These are phyloP conservation scores for Homalodisca vitripennis DNA, from an alignment of 1,140 invertebrate genomes.

Conservation along the genomic window DNA sequence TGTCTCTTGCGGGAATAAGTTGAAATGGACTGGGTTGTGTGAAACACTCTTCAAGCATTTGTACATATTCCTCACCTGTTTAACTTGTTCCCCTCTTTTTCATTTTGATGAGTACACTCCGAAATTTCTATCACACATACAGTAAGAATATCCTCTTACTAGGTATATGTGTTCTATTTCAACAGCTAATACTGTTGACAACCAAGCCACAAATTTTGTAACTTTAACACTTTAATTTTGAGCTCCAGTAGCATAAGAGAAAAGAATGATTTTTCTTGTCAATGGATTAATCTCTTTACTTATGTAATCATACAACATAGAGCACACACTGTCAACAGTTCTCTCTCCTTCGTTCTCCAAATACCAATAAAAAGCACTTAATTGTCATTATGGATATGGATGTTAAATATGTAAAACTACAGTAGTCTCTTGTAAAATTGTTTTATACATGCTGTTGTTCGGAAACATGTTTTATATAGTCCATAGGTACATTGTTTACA, in stretches of 20 bases:
- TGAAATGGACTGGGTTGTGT: slow-evolving; percentile 11
- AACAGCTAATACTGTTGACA: slow-evolving; percentile 4
- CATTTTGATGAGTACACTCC: slow-evolving; percentile 38
- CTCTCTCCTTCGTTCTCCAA: slow-evolving; percentile 18
- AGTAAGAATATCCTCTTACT: slow-evolving; percentile 6
- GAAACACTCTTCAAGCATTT: slow-evolving; percentile 34
- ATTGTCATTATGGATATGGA: slow-evolving; percentile 19
- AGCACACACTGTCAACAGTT: slow-evolving; percentile 23
- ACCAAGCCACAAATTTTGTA: slow-evolving; percentile 11
- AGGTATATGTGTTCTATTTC: slow-evolving; percentile 7
- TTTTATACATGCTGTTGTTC: no score
- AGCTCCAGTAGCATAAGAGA: slow-evolving; percentile 14
- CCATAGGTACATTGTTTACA: no score
- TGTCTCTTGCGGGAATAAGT: slow-evolving; percentile 21
- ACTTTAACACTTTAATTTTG: slow-evolving; percentile 19
- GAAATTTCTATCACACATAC: slow-evolving; percentile 39
- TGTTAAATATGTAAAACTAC: slow-evolving; percentile 29
- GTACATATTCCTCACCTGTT: slow-evolving; percentile 37
- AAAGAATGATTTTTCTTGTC: slow-evolving; percentile 6
- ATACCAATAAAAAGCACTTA: slow-evolving; percentile 8
- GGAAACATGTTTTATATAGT: no score
- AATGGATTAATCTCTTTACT: slow-evolving; percentile 17
- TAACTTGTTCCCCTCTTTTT: slow-evolving; percentile 39
- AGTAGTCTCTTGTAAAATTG: slow-evolving; percentile 33
- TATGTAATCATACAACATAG: slow-evolving; percentile 15